Evolutionary conservation across 2,797 vertebrate species (phyloP).

Genomic region (Pteropus rufus): DNA sequence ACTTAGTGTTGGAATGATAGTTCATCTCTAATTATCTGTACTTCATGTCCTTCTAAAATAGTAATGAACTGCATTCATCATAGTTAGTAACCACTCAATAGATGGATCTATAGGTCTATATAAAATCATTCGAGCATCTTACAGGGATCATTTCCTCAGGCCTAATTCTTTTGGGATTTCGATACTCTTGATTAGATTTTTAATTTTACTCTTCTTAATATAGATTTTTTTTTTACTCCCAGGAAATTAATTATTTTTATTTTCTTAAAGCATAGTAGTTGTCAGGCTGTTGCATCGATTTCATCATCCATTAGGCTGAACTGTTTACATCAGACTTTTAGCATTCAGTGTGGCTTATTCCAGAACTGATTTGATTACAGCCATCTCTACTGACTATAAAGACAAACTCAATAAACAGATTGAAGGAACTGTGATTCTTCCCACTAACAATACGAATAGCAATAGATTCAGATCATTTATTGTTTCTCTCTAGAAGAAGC

Average conservation of each 20-base stretch:
- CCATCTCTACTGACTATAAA: constrained; percentile 39
- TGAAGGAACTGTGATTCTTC: constrained; percentile 46
- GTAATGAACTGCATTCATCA: constrained; percentile 2
- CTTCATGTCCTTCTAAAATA: constrained; percentile 32
- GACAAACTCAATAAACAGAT: constrained; percentile 31
- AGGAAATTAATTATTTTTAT: constrained; percentile 36
- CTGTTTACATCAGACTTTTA: constrained; percentile 4
- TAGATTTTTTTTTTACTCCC: background rate
- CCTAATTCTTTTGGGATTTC: constrained; percentile 30
- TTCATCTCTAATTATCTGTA: constrained; percentile 59
- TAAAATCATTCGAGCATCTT: constrained; percentile 11
- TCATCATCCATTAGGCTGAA: background rate
- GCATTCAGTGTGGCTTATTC: background rate
- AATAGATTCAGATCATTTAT: background rate
- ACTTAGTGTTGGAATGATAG: background rate
- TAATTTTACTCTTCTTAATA: constrained; percentile 24
- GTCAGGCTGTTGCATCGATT: background rate
- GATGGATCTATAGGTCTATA: background rate
- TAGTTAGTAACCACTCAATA: constrained; percentile 42
- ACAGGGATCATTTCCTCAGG: background rate
- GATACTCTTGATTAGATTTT: constrained; percentile 38
- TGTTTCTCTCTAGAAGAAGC: background rate
- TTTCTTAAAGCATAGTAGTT: constrained; percentile 22
- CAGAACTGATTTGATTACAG: constrained; percentile 40
- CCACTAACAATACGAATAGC: background rate